Conservation (phyloP, 2,113 vertebrate species). For the Thunnus maccoyii region DNA sequence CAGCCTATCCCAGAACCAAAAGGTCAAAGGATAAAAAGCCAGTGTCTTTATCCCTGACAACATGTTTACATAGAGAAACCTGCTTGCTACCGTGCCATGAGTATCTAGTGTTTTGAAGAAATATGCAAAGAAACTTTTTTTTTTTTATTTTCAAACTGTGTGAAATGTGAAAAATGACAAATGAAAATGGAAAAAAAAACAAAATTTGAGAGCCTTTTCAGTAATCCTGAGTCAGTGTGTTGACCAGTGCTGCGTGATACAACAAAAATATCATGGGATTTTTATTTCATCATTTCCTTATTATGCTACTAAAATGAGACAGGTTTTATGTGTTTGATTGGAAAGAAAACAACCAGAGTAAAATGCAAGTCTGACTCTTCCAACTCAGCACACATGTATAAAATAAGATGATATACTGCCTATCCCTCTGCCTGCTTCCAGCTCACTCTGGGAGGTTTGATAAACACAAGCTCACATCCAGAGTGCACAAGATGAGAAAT, state of each 20-base stretch:
- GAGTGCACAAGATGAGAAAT: constrained; percentile 35
- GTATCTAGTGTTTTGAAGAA: neutral
- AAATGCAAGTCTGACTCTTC: neutral
- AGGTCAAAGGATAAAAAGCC: neutral
- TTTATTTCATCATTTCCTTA: constrained; percentile 3
- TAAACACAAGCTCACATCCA: constrained; percentile 47
- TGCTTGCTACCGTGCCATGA: neutral
- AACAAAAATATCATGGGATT: no score
- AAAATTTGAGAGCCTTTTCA: no score
- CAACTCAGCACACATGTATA: neutral
- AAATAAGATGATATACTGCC: neutral
- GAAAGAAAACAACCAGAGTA: neutral
- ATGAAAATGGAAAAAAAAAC: no score
- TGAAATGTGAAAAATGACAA: no score
- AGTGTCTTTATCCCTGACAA: neutral
- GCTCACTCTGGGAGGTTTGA: neutral
- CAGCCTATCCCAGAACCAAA: neutral
- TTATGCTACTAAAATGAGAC: neutral
- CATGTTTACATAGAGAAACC: neutral
- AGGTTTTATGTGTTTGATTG: neutral
- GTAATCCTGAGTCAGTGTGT: no score
- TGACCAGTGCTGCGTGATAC: no score
- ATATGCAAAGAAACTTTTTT: no score
- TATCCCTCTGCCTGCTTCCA: neutral
- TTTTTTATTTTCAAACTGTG: no score